Evolutionary conservation across 2,797 vertebrate species (phyloP).

Genomic region (Huso huso): DNA sequence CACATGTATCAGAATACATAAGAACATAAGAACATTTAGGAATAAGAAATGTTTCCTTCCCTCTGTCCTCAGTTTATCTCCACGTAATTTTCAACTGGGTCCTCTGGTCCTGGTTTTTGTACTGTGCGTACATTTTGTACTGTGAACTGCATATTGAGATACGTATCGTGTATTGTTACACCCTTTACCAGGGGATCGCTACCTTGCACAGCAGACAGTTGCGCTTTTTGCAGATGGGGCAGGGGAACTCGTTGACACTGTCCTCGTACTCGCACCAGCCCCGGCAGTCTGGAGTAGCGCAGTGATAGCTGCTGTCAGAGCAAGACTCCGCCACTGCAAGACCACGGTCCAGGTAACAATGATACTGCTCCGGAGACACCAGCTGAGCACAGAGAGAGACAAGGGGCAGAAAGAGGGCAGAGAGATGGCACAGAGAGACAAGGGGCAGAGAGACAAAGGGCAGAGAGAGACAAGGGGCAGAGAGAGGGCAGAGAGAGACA

Average conservation of each 20-base stretch:
- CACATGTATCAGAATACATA: no score
- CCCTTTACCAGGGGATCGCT: background rate
- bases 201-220: constrained; percentile 85
- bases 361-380: constrained; percentile 67
- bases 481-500: background rate
- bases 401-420: background rate
- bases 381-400: constrained; percentile 47
- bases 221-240: constrained; percentile 67
- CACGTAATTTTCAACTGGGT: background rate
- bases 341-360: constrained; percentile 71
- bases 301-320: constrained; percentile 79
- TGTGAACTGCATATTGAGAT: background rate
- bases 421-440: background rate
- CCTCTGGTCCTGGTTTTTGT: background rate
- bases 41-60: no score
- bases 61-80: no score
- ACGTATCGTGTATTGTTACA: no score
- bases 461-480: background rate
- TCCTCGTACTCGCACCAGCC: constrained; percentile 83
- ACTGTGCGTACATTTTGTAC: background rate
- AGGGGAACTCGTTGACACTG: constrained; percentile 68
- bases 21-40: no score
- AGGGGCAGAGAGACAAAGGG: background rate
- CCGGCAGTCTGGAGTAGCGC: constrained; percentile 63
- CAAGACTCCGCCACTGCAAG: constrained; percentile 75